Base-by-base conservation (phyloP, 2,888 invertebrate species). In the Eremobia ochroleuca region DNA sequence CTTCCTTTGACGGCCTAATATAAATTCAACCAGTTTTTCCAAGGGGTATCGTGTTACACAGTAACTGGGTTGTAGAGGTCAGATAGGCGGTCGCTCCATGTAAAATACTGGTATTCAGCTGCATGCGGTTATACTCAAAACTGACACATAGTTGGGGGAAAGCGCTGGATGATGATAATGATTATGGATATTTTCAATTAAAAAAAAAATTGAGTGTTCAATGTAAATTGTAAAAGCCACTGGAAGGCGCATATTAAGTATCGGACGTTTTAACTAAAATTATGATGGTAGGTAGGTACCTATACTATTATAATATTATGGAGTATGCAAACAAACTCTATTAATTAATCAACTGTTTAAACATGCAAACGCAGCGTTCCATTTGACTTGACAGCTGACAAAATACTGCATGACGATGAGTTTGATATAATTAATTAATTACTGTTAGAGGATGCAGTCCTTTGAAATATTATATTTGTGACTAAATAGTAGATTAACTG, bases 311-410 rank as follows among this genome's bases (percentile, higher is more conserved):
- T 21, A 37, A 61, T 64, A 37, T 21, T 37, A 25, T 13, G 11
- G 0, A 62, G 37, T 28, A 6, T 28, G 13, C 15, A 67, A 74
- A 85, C 49, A 61, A 64, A 25, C 37, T 68, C 34, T 67, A 59
- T 79, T 73, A 43, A 55, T 66, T 37, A 37, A 58, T 79, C 43
- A 25, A 46, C 25, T 34, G 31, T 55, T 75, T 67, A 64, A 85
- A 31, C 62, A 85, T 52, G 46, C 40, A 81, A 59, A 21, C 31
- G 15, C 40, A 21, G 55, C 71, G 28, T 65, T 66, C 49, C 80
- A 66, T 79, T 66, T 58, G 9, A 49, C 28, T 66, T 84, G 85
- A 80, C 81, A 81, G 70, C 67, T 85, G 58, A 46, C 70, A 67
- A 55, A 69, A 58, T 82, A 52, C 0, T 75, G 40, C n/a, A 9